A percentile compares a stretch with the other conserved stretches of the same genome.
Evolutionary conservation across 2,797 vertebrate species (phyloP).

Genomic region (Diplodus sargus): DNA sequence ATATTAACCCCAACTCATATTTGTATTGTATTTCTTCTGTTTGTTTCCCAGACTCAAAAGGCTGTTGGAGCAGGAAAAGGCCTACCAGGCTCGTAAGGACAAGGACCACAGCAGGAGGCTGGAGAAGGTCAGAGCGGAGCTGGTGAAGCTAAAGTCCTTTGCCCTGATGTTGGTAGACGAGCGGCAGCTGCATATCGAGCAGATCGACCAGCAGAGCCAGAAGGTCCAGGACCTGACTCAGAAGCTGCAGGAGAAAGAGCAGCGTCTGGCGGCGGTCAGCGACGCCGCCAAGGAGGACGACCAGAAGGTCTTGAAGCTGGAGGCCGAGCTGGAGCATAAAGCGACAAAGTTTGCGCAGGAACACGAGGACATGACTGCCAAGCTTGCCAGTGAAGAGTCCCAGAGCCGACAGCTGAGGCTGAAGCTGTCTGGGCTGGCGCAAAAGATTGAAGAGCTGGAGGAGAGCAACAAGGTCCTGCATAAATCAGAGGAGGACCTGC

Average conservation of each 20-base stretch:
- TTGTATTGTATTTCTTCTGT: constrained; percentile 14
- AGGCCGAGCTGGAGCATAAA: constrained; percentile 90
- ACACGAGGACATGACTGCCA: constrained; percentile 91
- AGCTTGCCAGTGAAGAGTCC: constrained; percentile 89
- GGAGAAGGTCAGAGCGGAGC: constrained; percentile 91
- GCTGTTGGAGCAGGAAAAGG: constrained; percentile 96
- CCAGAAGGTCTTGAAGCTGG: constrained; percentile 90
- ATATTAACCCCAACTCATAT: background rate
- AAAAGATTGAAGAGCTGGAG: constrained; percentile 92
- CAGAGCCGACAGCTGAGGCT: constrained; percentile 91
- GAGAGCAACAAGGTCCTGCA: constrained; percentile 90
- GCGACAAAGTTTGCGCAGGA: constrained; percentile 87
- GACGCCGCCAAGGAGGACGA: constrained; percentile 88
- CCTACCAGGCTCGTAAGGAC: constrained; percentile 92
- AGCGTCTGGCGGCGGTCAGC: constrained; percentile 82
- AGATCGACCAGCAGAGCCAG: constrained; percentile 92
- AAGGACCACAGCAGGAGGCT: constrained; percentile 91
- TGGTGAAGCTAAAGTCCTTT: constrained; percentile 95
- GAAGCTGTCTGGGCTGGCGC: constrained; percentile 87
- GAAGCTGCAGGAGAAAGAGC: constrained; percentile 91
- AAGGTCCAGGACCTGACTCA: constrained; percentile 91
- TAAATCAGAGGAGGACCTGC: constrained; percentile 92
- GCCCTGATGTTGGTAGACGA: constrained; percentile 97
- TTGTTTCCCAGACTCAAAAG: constrained; percentile 89
- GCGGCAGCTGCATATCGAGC: constrained; percentile 93